Evolutionary conservation across 2,888 invertebrate genomes (phyloP), one percentile per base, ranked within the genome.

Genomic region (Lithophane ornitopus): DNA sequence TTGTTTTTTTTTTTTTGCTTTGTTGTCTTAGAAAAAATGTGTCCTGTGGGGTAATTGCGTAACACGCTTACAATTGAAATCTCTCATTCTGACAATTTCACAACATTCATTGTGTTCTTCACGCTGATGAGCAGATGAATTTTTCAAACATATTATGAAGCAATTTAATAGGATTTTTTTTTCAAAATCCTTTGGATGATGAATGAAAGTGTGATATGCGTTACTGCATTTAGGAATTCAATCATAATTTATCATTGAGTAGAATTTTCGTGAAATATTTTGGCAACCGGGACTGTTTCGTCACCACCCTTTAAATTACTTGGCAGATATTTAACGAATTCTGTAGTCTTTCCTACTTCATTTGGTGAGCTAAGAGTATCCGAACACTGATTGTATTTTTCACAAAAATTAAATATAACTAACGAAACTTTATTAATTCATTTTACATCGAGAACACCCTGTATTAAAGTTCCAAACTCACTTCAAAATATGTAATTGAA

Each of bases 401-500:
- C n/a, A 19, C 16, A n/a, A 62, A 39, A 3, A n/a, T 19, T 12
- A n/a, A 0, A n/a, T 62, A 19, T 12, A 39, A 62, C n/a, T 62
- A 39, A 34, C 2, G 19, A 67, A 67, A 67, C 19, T n/a, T 63
- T 63, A 62, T 19, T n/a, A 11, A 62, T 67, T 67, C 0, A 63
- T 62, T 67, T 67, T 63, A 67, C 19, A 39, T 44, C 0, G n/a
- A 56, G n/a, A 56, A 34, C n/a, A n/a, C 59, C 34, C 44, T 41
- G 56, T 76, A 58, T 52, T 54, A 7, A 58, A 85, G 44, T 85
- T 71, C 6, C 22, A 74, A 81, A 81, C 58, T 76, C n/a, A 59
- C n/a, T 65, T 62, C 46, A 49, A 52, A 72, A 77, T 49, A 85
- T 65, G 26, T 86, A 63, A 74, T 54, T 84, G 58, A 78, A 63